Evolutionary conservation across 2,888 invertebrate genomes (phyloP).

Genomic region (Tinea trinotella): DNA sequence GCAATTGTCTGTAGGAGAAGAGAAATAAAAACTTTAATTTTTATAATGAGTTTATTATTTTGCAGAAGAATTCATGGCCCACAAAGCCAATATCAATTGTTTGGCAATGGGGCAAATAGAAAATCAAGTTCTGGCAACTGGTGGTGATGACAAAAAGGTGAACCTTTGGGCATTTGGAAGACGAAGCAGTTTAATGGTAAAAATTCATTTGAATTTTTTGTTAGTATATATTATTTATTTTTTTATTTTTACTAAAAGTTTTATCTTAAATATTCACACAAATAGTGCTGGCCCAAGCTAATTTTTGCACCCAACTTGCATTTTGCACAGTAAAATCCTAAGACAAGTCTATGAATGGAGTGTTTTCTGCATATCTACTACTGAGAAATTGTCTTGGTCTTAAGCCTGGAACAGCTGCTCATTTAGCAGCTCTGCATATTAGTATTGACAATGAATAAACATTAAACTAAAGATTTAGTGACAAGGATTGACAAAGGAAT

Average conservation of each 20-base stretch:
- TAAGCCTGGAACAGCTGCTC: too few relatives aligned
- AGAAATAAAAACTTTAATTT: too few relatives aligned
- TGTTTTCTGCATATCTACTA: too few relatives aligned
- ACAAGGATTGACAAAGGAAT: too few relatives aligned
- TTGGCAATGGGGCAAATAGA: constrained; percentile 92
- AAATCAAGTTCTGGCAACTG: constrained; percentile 91
- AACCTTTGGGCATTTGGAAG: constrained; percentile 98
- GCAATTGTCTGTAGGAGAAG: too few relatives aligned
- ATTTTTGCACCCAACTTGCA: too few relatives aligned
- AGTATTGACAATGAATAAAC: not conserved
- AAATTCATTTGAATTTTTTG: not conserved
- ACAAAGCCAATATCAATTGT: constrained; percentile 89
- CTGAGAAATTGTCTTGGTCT: too few relatives aligned
- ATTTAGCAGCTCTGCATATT: constrained; percentile 18
- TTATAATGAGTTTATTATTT: constrained; percentile 25
- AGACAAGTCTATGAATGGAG: too few relatives aligned
- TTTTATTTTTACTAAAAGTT: too few relatives aligned
- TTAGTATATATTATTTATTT: too few relatives aligned
- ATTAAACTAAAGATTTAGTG: not conserved
- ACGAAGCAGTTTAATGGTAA: constrained; percentile 94
- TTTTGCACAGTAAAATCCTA: too few relatives aligned
- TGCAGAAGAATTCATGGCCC: constrained; percentile 90
- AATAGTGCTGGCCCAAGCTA: too few relatives aligned
- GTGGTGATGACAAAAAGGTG: constrained; percentile 97
- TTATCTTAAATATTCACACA: not conserved